These are phyloP conservation scores for Scleropages formosus DNA, from an alignment of 2,797 vertebrate species.

Conservation along the genomic window DNA sequence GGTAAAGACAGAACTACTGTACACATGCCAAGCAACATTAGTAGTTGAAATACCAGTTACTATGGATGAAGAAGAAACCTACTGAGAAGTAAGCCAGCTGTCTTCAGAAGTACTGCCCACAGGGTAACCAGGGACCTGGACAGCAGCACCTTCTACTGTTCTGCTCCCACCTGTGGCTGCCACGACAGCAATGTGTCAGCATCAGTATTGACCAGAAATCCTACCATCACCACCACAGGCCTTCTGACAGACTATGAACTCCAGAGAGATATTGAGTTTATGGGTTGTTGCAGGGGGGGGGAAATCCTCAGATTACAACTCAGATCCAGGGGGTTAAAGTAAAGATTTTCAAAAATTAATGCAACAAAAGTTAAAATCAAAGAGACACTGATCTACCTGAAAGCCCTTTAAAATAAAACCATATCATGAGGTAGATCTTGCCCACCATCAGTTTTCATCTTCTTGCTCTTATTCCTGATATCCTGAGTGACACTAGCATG, in stretches of 20 bases:
- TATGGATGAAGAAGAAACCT: conserved; percentile 35
- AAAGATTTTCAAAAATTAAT: neutral
- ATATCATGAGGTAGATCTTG: neutral
- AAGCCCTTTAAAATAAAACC: neutral
- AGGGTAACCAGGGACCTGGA: conserved; percentile 76
- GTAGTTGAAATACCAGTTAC: conserved; percentile 12
- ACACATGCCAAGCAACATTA: too few species aligned
- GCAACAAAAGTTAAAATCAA: neutral
- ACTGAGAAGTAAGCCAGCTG: conserved; percentile 80
- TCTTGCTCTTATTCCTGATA: conserved; percentile 72
- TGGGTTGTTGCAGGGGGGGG: too few species aligned
- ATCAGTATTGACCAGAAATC: neutral
- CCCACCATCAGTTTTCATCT: conserved; percentile 74
- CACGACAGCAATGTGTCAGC: neutral
- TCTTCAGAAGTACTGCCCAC: conserved; percentile 81
- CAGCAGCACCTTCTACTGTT: conserved; percentile 71
- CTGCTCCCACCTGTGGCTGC: conserved; percentile 19
- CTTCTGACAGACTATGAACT: too few species aligned
- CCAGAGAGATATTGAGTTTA: too few species aligned
- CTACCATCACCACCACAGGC: neutral
- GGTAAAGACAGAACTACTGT: too few species aligned
- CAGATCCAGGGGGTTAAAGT: too few species aligned
- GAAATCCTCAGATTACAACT: too few species aligned
- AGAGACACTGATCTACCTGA: neutral
- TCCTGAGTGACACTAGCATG: conserved; percentile 47